These are phyloP conservation scores for Lapara coniferarum DNA, from an alignment of 2,888 invertebrate species.

Conservation along the genomic window DNA sequence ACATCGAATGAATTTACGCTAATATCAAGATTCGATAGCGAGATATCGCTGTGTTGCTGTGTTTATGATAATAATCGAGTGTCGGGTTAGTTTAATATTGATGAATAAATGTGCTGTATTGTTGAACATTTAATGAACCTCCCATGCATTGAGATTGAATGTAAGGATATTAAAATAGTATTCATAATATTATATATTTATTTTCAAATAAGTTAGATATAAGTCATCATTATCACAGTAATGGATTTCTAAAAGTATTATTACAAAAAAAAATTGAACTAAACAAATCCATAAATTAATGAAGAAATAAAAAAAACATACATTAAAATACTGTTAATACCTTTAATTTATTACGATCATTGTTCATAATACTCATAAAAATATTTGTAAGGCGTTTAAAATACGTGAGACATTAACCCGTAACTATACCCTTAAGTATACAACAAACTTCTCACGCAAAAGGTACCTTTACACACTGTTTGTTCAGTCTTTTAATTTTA, in stretches of 20 bases:
- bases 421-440: conserved; percentile 1
- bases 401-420: not conserved
- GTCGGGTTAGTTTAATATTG: not conserved
- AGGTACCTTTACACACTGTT: conserved; percentile 15
- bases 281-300: too few species aligned
- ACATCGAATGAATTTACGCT: conserved; percentile 23
- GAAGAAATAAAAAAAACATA: too few species aligned
- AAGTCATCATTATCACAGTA: too few species aligned
- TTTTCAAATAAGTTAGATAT: too few species aligned
- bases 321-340: too few species aligned
- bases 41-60: conserved; percentile 7
- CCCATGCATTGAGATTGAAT: not conserved
- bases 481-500: conserved; percentile 38
- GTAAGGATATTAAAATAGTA: not conserved
- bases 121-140: not conserved
- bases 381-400: not conserved
- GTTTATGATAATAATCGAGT: conserved; percentile 9
- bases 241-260: too few species aligned
- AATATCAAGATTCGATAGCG: conserved; percentile 22
- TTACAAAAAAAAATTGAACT: too few species aligned
- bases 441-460: conserved; percentile 22
- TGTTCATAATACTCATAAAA: too few species aligned
- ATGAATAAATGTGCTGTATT: not conserved
- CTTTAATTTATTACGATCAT: too few species aligned
- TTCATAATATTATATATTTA: too few species aligned